Percentiles rank a stretch among this genome's conserved stretches.
Evolutionary conservation across 2,888 invertebrate genomes (phyloP).

Genomic region (Hedya salicella): DNA sequence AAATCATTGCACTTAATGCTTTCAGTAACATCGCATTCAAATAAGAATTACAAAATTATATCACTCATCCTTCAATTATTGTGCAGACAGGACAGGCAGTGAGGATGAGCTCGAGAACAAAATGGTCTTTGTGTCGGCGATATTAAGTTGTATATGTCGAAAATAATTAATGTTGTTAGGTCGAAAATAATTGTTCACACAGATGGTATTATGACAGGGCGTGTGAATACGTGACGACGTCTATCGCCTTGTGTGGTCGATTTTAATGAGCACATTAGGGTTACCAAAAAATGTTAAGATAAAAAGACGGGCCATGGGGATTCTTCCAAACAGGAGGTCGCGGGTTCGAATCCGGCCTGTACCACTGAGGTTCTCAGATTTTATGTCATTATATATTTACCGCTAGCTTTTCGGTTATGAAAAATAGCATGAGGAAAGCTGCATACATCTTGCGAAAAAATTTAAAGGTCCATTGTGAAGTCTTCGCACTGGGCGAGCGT

Average conservation of each 20-base stretch:
- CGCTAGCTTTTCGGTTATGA: too few species aligned
- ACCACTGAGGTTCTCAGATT: too few species aligned
- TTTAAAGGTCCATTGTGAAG: too few species aligned
- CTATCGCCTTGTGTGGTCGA: constrained; percentile 39
- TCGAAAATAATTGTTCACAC: constrained; percentile 17
- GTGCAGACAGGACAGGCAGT: constrained; percentile 4
- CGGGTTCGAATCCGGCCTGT: too few species aligned
- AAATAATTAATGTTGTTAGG: background rate
- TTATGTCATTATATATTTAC: too few species aligned
- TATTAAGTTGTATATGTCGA: constrained; percentile 6
- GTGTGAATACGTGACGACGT: constrained; percentile 38
- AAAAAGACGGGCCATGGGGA: too few species aligned
- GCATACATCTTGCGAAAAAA: too few species aligned
- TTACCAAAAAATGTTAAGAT: background rate
- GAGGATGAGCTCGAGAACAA: background rate
- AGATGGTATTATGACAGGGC: constrained; percentile 37
- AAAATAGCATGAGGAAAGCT: too few species aligned
- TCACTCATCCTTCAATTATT: constrained; percentile 40
- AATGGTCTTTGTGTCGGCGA: background rate
- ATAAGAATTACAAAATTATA: constrained; percentile 32
- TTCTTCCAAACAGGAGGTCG: too few species aligned
- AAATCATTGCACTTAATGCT: background rate
- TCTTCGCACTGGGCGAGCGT: too few species aligned
- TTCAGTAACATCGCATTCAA: background rate
- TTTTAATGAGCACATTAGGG: constrained; percentile 19